Base-by-base conservation (phyloP, 2,113 vertebrate species). In the Vanacampus margaritifer region DNA sequence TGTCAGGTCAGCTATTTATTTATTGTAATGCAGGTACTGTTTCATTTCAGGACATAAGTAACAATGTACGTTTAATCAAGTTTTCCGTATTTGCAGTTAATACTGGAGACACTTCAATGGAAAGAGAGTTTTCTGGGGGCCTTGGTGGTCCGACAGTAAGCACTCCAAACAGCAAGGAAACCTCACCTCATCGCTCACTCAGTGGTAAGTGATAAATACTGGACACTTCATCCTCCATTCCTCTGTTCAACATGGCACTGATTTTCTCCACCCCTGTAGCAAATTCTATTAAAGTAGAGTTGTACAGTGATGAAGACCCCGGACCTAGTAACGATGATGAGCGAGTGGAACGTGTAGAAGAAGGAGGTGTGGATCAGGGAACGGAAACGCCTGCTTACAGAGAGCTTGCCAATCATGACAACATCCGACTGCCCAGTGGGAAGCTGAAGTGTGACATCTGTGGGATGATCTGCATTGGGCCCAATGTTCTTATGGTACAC, bases 401-500 rank as follows among this genome's bases (percentile, higher is more conserved):
- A 28, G 95, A 97, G n/a, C 91, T 93, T 46, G 57, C 84, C 8
- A 94, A 92, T 48, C 89, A 91, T 23, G 95, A 95, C 63, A 91
- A 89, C 0, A 89, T 94, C 73, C 93, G 95, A 35, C 85, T 97
- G 65, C 96, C 96, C 79, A 98, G 96, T 12, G 96, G 96, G 86
- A 98, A 98, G 76, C 92, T 98, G 48, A 97, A 96, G 71, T 98
- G 96, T 69, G 95, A 98, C 58, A 88, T 98, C 74, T 98, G 96
- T 28, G 96, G 96, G 66, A 98, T 98, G 96, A 95, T 98, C 80
- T 98, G 96, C 86, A 98, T 98, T 9, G 96, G 96, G 24, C 96
- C 96, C 74, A 98, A 98, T 68, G 96, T 98, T 67, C 94, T 98
- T 39, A 98, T 98, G 96, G 96, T 98, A 77, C 96, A 98, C 88